phyloP scores from a whole-genome alignment of 1,140 invertebrate species.

The Proales similis region DNA sequence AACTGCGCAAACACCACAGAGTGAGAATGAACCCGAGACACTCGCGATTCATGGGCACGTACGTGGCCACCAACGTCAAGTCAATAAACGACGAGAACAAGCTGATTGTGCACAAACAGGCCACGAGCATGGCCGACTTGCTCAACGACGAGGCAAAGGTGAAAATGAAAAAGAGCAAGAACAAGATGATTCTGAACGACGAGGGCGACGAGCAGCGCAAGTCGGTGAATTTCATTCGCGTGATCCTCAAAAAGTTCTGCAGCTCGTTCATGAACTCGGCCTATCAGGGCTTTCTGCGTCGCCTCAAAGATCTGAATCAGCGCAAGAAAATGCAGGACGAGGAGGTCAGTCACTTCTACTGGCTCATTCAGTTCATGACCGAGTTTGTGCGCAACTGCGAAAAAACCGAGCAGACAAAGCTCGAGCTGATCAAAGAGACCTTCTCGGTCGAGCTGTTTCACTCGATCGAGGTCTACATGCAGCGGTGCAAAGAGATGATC shows the following conservation, averaged over 20 bases:
- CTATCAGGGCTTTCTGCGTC: slow-evolving; percentile 3
- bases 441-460: slow-evolving; percentile 32
- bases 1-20: slow-evolving; percentile 24
- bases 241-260: slow-evolving; percentile 33
- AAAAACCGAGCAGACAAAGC: slow-evolving; percentile 8
- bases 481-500: slow-evolving; percentile 34
- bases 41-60: slow-evolving; percentile 32
- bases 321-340: slow-evolving; percentile 24
- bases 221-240: slow-evolving; percentile 23
- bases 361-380: slow-evolving; percentile 12
- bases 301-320: slow-evolving; percentile 25
- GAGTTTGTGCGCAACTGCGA: slow-evolving; percentile 24
- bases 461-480: slow-evolving; percentile 34
- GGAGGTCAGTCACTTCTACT: slow-evolving; percentile 25
- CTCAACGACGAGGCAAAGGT: slow-evolving; percentile 3
- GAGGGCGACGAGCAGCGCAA: slow-evolving; percentile 33
- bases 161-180: slow-evolving; percentile 9
- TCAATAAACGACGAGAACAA: slow-evolving; percentile 38
- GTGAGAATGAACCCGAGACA: slow-evolving; percentile 31
- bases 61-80: slow-evolving; percentile 23
- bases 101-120: slow-evolving; percentile 34
- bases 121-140: slow-evolving; percentile 13
- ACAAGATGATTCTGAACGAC: slow-evolving; percentile 17
- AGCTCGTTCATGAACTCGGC: slow-evolving; percentile 1
- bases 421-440: slow-evolving; percentile 32